Evolutionary conservation across 2,797 vertebrate genomes (phyloP).

Genomic region (Pipistrellus nathusii): DNA sequence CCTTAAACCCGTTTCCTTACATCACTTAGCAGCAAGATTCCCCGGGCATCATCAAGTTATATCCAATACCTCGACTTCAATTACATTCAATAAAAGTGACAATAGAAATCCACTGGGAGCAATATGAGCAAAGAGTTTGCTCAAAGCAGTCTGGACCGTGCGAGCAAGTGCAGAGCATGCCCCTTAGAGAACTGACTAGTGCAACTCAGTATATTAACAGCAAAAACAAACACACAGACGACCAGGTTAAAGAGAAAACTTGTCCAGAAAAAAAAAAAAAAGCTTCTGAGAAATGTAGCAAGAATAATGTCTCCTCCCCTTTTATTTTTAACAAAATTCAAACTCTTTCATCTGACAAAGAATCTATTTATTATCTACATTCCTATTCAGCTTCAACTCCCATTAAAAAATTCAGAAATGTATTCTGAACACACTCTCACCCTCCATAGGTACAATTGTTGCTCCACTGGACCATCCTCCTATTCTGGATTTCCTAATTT

Average conservation of each 20-base stretch:
- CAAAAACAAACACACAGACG: neutral
- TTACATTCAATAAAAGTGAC: neutral
- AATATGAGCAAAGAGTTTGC: neutral
- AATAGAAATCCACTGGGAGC: neutral
- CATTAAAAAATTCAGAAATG: neutral
- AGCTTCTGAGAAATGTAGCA: neutral
- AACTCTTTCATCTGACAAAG: neutral
- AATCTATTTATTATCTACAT: neutral
- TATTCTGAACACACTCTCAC: neutral
- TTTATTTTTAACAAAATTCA: neutral
- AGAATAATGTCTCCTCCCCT: accelerated
- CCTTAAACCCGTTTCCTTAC: neutral
- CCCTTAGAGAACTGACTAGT: neutral
- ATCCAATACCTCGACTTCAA: neutral
- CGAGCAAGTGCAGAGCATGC: neutral
- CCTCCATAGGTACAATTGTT: accelerated
- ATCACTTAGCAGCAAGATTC: neutral
- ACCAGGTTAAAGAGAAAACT: neutral
- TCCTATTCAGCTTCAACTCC: neutral
- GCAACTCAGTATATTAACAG: neutral
- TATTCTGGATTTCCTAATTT: neutral
- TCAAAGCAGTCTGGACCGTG: neutral
- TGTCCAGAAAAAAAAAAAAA: neutral
- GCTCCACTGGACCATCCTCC: neutral
- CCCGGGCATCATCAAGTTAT: neutral